Evolutionary conservation across 2,888 invertebrate species (phyloP), one percentile per base, ranked within the genome.

Genomic region (Phlogophora meticulosa): DNA sequence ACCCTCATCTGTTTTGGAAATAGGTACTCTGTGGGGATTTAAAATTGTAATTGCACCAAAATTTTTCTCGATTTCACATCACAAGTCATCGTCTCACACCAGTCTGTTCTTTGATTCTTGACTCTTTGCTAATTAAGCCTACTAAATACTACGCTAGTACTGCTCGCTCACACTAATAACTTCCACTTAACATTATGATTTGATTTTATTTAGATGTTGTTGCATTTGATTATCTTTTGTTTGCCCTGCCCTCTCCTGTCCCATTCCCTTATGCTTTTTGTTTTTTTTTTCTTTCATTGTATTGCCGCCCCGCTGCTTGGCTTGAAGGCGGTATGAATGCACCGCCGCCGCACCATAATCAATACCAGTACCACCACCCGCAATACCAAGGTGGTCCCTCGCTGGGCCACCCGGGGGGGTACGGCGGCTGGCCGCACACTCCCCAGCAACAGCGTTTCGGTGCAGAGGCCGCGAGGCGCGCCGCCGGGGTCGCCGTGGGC

Each of bases 271-370:
- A 95, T 88, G 95, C 95, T 95, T 95, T 92, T 93, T 90, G 85
- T 88, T 93, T 94, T 94, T 93, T 94, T 94, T 95, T 95, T 94
- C 94, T 95, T 95, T 94, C 95, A 94, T 95, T 95, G 94, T 94
- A 94, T 94, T 94, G 94, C 94, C 94, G 94, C 90, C 90, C 89
- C 88, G 93, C 93, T 92, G 94, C 94, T 95, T 94, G 93, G 94
- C 95, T 95, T 95, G 94, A 95, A 95, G 95, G 95, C 94, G 95
- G 95, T 93, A 94, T 95, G 95, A 95, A 95, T 95, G 95, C 95
- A 94, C 95, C 95, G 95, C 90, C 93, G 88, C 89, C 88, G 88
- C 94, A 94, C 93, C 95, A 95, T 95, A 94, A 94, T 90, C 94
- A 93, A 92, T 95, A 95, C 93, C 94, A 94, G 94, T 94, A 95